Percentiles rank a stretch among this genome's conserved stretches.
Evolutionary conservation across 2,113 vertebrate species (phyloP).

Genomic region (Pipra filicauda): DNA sequence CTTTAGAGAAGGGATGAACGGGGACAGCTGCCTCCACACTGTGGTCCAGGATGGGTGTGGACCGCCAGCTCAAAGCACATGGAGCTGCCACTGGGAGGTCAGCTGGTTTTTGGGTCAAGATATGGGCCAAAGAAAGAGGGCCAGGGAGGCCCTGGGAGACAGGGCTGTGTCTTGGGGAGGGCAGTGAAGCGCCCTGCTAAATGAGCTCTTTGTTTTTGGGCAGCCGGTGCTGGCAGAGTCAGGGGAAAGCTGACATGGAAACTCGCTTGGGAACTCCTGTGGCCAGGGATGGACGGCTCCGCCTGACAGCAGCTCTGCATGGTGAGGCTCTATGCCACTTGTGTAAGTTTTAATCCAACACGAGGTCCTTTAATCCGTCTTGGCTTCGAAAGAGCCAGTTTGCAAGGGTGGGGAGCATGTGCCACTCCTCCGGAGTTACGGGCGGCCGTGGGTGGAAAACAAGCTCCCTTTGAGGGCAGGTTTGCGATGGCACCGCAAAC

Average conservation of each 20-base stretch:
- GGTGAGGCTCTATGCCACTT: not conserved
- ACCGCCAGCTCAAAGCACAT: rapidly evolving
- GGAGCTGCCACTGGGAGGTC: not conserved
- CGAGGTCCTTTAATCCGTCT: not conserved
- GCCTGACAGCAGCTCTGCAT: not conserved
- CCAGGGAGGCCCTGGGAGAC: not conserved
- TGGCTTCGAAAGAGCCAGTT: not conserved
- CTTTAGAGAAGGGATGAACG: rapidly evolving
- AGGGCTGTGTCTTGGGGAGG: not conserved
- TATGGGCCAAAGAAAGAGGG: not conserved
- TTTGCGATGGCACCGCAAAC: not conserved
- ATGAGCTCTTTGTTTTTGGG: constrained; percentile 2
- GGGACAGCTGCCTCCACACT: not conserved
- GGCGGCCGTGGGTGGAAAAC: not conserved
- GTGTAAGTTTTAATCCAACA: not conserved
- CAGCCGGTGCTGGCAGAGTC: not conserved
- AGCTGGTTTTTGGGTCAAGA: not conserved
- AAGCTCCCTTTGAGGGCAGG: not conserved
- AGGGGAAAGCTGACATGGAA: not conserved
- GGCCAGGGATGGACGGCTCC: not conserved
- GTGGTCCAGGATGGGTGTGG: not conserved
- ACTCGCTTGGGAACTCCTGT: not conserved
- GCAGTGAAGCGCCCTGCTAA: not conserved
- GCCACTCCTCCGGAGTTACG: not conserved
- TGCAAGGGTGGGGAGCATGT: constrained; percentile 30